phyloP scores from a whole-genome alignment of 2,888 invertebrate genomes.

The Leptopilina myrica region DNA sequence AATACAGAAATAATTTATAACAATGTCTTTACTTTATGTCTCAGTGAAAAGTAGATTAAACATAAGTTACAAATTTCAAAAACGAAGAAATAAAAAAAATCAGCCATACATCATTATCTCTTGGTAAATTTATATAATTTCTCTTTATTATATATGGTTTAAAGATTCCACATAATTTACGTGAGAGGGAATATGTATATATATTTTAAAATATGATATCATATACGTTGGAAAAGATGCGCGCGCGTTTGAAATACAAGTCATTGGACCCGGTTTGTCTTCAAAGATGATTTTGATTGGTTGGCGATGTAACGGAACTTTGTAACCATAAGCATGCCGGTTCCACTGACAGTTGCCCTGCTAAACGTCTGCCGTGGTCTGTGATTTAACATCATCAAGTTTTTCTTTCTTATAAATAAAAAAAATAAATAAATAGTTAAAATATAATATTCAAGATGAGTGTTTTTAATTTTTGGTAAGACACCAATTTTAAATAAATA shows the following conservation, averaged over 20 bases:
- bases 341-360: conserved; percentile 45
- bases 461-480: conserved; percentile 27
- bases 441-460: conserved; percentile 38
- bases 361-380: conserved; percentile 46
- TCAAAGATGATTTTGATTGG: conserved; percentile 62
- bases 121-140: conserved; percentile 15
- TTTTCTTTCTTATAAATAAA: conserved; percentile 43
- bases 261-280: conserved; percentile 58
- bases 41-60: conserved; percentile 4
- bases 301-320: conserved; percentile 66
- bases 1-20: not conserved
- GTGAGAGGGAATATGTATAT: conserved; percentile 19
- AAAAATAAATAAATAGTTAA: conserved; percentile 2
- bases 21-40: not conserved
- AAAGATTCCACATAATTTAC: not conserved
- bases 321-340: conserved; percentile 53
- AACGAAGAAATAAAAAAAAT: not conserved
- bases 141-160: not conserved
- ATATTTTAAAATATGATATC: conserved; percentile 8
- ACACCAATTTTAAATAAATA: not conserved
- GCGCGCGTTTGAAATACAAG: conserved; percentile 58
- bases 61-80: not conserved
- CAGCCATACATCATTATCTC: not conserved
- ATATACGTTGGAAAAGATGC: conserved; percentile 24
- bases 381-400: conserved; percentile 51